Conservation (phyloP, 2,113 vertebrate genomes). For the Centropus unirufus region DNA sequence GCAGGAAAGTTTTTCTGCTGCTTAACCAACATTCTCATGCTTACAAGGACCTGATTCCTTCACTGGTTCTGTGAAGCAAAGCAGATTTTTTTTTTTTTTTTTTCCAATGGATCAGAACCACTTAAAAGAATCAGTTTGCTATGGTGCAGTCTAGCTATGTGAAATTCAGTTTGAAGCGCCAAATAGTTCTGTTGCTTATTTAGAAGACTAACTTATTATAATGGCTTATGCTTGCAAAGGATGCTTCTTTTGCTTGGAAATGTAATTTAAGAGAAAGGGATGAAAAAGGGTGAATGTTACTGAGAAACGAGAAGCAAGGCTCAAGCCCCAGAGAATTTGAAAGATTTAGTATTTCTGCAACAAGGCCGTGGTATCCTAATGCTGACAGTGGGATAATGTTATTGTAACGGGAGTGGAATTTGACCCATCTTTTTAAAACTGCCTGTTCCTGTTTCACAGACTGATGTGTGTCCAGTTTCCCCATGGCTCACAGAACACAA, state of each 20-base stretch:
- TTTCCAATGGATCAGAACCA: background rate
- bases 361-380: rapidly evolving
- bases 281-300: background rate
- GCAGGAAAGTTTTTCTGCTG: background rate
- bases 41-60: background rate
- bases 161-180: background rate
- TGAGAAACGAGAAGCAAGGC: background rate
- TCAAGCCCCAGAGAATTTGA: background rate
- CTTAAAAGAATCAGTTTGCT: background rate
- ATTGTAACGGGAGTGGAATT: background rate
- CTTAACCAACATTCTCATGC: background rate
- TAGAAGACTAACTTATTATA: background rate
- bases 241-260: background rate
- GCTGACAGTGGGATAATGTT: background rate
- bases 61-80: background rate
- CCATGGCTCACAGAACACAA: background rate
- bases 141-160: background rate
- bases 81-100: background rate
- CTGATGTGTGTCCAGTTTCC: conserved; percentile 41
- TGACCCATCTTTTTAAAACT: background rate
- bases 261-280: background rate
- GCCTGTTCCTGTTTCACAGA: background rate
- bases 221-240: background rate
- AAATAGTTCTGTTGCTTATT: background rate
- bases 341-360: background rate